Percentiles rank a stretch among this genome's conserved stretches.
Conservation (phyloP, 2,113 vertebrate genomes). For the Pollachius pollachius region DNA sequence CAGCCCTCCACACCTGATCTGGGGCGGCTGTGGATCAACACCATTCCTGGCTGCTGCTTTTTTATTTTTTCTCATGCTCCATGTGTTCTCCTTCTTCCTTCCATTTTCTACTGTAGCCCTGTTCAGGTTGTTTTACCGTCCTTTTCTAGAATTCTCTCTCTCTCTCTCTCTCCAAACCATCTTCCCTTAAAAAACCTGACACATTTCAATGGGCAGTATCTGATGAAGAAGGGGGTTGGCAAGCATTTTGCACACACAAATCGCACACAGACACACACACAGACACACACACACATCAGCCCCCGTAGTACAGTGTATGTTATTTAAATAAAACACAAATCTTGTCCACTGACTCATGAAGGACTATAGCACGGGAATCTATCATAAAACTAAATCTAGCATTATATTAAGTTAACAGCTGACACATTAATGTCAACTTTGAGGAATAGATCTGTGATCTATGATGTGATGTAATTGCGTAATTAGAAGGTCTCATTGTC, state of each 20-base stretch:
- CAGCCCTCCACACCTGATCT: conserved; percentile 33
- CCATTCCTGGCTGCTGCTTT: conserved; percentile 20
- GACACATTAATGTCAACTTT: too few relatives aligned
- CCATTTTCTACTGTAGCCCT: background rate
- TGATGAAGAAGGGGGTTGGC: conserved; percentile 25
- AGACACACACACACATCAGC: background rate
- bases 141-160: background rate
- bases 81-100: background rate
- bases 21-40: too few relatives aligned
- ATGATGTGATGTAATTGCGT: too few relatives aligned
- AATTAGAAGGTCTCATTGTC: too few relatives aligned
- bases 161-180: background rate
- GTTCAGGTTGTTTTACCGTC: background rate
- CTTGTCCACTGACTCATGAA: too few relatives aligned
- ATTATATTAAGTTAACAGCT: too few relatives aligned
- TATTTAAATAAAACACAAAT: too few relatives aligned
- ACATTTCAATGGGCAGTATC: conserved; percentile 35
- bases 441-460: too few relatives aligned
- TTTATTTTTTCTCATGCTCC: conserved; percentile 5
- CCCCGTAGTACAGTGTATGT: too few relatives aligned
- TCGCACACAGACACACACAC: background rate
- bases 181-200: conserved; percentile 38
- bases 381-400: too few relatives aligned
- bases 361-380: too few relatives aligned
- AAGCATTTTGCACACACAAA: conserved; percentile 32